Evolutionary conservation across 2,113 vertebrate genomes (phyloP).

Genomic region (Limnothrissa miodon): DNA sequence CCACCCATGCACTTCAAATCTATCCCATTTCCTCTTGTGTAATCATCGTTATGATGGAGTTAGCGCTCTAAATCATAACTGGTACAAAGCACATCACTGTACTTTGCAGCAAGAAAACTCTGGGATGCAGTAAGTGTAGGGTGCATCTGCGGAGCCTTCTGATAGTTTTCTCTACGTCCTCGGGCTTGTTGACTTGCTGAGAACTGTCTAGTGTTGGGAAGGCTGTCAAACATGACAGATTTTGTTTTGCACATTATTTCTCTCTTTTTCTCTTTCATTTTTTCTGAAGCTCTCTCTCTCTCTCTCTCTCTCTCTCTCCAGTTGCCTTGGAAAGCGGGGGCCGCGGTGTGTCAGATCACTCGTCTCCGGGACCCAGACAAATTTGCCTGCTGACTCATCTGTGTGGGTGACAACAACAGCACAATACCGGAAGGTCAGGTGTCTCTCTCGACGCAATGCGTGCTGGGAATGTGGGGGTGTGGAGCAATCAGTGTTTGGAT

Average conservation of each 20-base stretch:
- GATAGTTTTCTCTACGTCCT: not conserved
- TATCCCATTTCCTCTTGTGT: not conserved
- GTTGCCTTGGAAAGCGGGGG: conserved; percentile 45
- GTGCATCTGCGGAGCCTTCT: not conserved
- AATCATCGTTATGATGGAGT: not conserved
- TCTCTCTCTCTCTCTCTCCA: conserved; percentile 4
- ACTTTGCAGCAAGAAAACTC: not conserved
- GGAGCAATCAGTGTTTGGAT: conserved; percentile 47
- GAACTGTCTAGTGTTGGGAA: conserved; percentile 1
- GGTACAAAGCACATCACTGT: not conserved
- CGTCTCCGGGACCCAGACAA: conserved; percentile 45
- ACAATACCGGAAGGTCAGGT: conserved; percentile 52
- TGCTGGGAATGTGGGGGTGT: conserved; percentile 53
- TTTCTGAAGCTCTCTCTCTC: not conserved
- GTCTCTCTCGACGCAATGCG: conserved; percentile 43
- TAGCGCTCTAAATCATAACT: not conserved
- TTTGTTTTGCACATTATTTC: conserved; percentile 15
- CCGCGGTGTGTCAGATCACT: conserved; percentile 44
- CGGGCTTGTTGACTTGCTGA: conserved; percentile 1
- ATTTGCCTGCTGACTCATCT: conserved; percentile 41
- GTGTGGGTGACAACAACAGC: conserved; percentile 53
- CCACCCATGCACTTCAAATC: not conserved
- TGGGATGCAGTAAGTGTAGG: not conserved
- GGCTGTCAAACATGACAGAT: conserved; percentile 25
- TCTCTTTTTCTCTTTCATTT: too few relatives aligned